Percentiles rank a stretch among this genome's conserved stretches.
Conservation (phyloP, 2,888 invertebrate genomes). For the Rugalucina vietnamica region DNA sequence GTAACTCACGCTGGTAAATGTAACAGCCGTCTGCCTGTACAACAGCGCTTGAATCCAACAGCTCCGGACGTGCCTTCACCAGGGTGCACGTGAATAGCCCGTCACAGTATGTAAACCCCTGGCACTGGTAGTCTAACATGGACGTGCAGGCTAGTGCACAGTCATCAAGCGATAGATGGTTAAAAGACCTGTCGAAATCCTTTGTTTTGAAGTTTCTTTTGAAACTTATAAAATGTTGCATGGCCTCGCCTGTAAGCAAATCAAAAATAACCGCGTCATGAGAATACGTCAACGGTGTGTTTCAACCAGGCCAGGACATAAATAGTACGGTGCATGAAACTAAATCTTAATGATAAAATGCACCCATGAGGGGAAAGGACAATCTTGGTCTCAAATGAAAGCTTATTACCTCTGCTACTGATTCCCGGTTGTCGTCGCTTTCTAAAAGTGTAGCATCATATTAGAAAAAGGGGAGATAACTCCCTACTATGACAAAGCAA, state of each 20-base stretch:
- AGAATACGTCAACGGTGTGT: too few relatives aligned
- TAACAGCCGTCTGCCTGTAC: slow-evolving; percentile 48
- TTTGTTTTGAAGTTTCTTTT: neutral
- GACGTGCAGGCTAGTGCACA: slow-evolving; percentile 68
- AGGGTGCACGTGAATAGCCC: slow-evolving; percentile 55
- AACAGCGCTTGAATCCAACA: slow-evolving; percentile 20
- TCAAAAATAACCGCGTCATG: too few relatives aligned
- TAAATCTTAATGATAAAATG: too few relatives aligned
- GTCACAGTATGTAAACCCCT: slow-evolving; percentile 69
- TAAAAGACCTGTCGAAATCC: slow-evolving; percentile 13
- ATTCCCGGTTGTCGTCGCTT: too few relatives aligned
- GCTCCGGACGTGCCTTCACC: slow-evolving; percentile 52
- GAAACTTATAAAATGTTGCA: neutral
- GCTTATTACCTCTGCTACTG: too few relatives aligned
- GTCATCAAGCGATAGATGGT: slow-evolving; percentile 67
- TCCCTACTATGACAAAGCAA: too few relatives aligned
- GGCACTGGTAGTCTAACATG: slow-evolving; percentile 60
- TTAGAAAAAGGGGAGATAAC: too few relatives aligned
- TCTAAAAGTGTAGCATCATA: too few relatives aligned
- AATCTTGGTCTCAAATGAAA: too few relatives aligned
- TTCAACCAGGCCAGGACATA: too few relatives aligned
- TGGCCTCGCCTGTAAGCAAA: neutral
- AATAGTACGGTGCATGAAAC: too few relatives aligned
- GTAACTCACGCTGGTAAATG: slow-evolving; percentile 66
- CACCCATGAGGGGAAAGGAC: too few relatives aligned